Evolutionary conservation across 2,113 vertebrate genomes (phyloP).

Genomic region (Vombatus ursinus): DNA sequence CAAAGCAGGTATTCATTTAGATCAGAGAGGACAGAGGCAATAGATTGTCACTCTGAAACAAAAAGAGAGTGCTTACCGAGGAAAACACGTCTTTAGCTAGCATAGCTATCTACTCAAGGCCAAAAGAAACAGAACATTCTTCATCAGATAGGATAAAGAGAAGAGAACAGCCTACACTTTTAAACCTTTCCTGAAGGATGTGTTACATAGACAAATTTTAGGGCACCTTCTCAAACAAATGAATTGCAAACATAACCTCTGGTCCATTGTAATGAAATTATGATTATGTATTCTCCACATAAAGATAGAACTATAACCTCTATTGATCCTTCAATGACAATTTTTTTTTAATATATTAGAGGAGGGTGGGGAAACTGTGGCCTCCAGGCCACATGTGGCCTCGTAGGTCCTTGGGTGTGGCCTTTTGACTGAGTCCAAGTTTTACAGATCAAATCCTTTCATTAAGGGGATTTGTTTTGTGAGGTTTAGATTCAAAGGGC

Average conservation of each 20-base stretch:
- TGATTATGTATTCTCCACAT: neutral
- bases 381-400: no score
- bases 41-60: neutral
- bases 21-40: neutral
- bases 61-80: neutral
- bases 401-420: no score
- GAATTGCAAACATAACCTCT: neutral
- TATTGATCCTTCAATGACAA: neutral
- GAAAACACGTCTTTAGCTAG: neutral
- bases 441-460: no score
- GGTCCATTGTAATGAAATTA: neutral
- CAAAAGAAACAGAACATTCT: neutral
- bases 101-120: neutral
- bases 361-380: no score
- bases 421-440: no score
- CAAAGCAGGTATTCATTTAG: neutral
- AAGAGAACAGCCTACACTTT: neutral
- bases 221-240: neutral
- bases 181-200: neutral
- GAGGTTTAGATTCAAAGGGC: no score
- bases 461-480: no score
- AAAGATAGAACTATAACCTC: neutral
- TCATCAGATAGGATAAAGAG: neutral
- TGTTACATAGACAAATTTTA: neutral
- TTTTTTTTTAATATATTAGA: neutral